These are phyloP conservation scores for Artemisiospiza belli DNA, from an alignment of 2,113 vertebrate genomes.

Conservation along the genomic window DNA sequence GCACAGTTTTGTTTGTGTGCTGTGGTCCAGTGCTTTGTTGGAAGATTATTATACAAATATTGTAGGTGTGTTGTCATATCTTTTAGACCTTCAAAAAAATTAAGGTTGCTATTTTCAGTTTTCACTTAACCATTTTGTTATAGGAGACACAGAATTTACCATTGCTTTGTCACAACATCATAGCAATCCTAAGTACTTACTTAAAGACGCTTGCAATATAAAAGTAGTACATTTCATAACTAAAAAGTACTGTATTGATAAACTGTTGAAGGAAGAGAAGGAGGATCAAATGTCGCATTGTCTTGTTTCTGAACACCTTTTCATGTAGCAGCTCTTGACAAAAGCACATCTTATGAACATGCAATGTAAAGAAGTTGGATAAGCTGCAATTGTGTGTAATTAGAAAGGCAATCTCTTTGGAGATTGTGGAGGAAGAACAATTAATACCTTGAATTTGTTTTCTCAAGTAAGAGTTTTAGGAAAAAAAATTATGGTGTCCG, in stretches of 20 bases:
- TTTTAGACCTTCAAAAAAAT: not conserved
- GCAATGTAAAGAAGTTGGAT: not conserved
- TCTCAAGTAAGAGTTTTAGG: not conserved
- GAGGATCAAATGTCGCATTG: not conserved
- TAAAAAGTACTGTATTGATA: not conserved
- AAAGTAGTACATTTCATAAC: not conserved
- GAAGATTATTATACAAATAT: not conserved
- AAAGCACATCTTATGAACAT: fast-evolving
- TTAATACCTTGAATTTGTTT: not conserved
- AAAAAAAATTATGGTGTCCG: not conserved
- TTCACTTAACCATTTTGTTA: not conserved
- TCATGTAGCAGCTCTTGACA: not conserved
- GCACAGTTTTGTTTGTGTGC: not conserved
- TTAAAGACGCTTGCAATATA: not conserved
- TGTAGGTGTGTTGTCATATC: not conserved
- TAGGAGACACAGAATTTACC: not conserved
- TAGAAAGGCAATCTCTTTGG: not conserved
- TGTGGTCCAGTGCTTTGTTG: not conserved
- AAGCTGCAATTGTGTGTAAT: not conserved
- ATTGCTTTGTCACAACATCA: not conserved
- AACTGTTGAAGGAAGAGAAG: not conserved
- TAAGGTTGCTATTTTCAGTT: not conserved
- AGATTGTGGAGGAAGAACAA: not conserved
- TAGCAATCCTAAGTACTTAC: not conserved
- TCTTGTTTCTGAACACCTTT: not conserved